Evolutionary conservation across 2,888 invertebrate genomes (phyloP), one percentile per base, ranked within the genome.

Genomic region (Leptogaster cylindrica): DNA sequence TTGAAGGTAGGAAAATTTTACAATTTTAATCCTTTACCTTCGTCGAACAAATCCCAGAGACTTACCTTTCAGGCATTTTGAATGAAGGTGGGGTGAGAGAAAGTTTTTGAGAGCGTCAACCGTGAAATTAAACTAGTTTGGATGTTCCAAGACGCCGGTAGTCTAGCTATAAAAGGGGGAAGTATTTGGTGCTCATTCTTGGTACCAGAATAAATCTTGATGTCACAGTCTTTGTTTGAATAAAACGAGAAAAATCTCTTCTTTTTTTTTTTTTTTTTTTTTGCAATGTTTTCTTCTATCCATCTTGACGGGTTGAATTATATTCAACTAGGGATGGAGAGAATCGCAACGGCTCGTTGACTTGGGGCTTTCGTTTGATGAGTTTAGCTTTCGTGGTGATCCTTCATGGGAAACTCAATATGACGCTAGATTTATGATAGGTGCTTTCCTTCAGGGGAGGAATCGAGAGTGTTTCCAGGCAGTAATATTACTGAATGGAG

Each of bases 81-180:
- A 7, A 10, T 31, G n/a, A n/a, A n/a, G n/a, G n/a, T n/a, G n/a
- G n/a, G 23, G 28, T 33, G 48, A 16, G 31, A 44, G 23, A 61
- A 61, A 61, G 61, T 61, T 48, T 63, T 20, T 23, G 33, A 31
- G 44, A 46, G 48, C 64, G 64, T 25, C 64, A 64, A 50, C 64
- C 64, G 64, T 64, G 64, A 64, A 64, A 64, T 64, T 64, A 64
- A 64, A 64, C 64, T 64, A 64, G 48, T 61, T 61, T 61, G 61
- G 28, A 16, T 61, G 36, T 44, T 44, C 61, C 61, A 61, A 61
- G 61, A 44, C 44, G 61, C 18, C 27, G 61, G 16, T n/a, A n/a
- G n/a, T n/a, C n/a, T n/a, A n/a, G 28, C 18, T 25, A 58, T 61
- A 61, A 61, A 61, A 61, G 44, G 27, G n/a, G 44, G 16, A 44